A percentile compares a stretch with the other conserved stretches of the same genome.
Conservation (phyloP, 2,113 vertebrate genomes). For the Alectura lathami region DNA sequence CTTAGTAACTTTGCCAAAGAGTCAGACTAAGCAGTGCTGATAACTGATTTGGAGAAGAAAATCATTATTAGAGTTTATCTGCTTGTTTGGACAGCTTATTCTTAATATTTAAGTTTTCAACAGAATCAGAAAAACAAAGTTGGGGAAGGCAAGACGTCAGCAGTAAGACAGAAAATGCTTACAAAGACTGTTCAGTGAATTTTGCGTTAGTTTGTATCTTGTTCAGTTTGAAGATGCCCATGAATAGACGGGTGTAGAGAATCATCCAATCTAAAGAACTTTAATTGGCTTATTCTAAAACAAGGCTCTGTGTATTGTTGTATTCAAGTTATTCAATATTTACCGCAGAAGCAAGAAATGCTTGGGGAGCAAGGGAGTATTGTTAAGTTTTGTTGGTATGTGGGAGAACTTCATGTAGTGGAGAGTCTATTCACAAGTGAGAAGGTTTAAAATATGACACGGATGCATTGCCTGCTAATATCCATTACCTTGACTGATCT, state of each 20-base stretch:
- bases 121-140: background rate
- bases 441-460: background rate
- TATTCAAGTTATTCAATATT: background rate
- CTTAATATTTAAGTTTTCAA: background rate
- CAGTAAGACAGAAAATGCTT: background rate
- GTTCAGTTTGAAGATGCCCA: background rate
- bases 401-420: background rate
- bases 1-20: background rate
- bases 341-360: background rate
- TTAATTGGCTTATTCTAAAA: background rate
- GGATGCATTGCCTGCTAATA: background rate
- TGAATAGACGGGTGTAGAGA: background rate
- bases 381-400: background rate
- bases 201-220: background rate
- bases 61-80: background rate
- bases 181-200: background rate
- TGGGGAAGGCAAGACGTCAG: background rate
- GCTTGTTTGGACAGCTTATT: background rate
- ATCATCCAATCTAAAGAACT: background rate
- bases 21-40: background rate
- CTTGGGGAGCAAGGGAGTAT: fast-evolving
- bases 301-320: background rate
- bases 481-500: background rate
- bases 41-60: background rate
- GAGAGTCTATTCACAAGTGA: background rate